These are phyloP conservation scores for Epinotia bilunana DNA, from an alignment of 2,888 invertebrate genomes.

Conservation along the genomic window DNA sequence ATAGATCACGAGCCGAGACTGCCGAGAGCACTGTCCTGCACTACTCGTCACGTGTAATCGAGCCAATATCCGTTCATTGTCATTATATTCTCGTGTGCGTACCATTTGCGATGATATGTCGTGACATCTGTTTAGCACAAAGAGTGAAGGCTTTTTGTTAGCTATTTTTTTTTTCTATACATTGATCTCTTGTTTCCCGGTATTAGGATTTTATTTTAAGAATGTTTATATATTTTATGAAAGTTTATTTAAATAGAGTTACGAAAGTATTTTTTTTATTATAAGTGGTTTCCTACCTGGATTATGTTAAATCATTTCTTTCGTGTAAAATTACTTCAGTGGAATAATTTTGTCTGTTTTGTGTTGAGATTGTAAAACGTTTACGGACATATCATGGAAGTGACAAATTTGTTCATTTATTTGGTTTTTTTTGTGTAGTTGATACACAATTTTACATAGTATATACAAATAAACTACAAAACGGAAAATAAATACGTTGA, in stretches of 20 bases:
- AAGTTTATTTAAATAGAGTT: constrained; percentile 32
- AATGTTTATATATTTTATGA: constrained; percentile 34
- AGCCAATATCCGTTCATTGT: too few species aligned
- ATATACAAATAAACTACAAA: background rate
- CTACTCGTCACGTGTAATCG: background rate
- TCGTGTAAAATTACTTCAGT: background rate
- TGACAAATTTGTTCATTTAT: background rate
- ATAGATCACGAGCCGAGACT: too few species aligned
- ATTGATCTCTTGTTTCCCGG: constrained; percentile 37
- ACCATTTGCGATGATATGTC: background rate
- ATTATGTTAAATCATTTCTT: background rate
- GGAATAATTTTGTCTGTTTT: background rate
- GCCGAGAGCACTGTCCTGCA: too few species aligned
- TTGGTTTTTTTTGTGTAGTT: background rate
- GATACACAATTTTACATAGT: background rate
- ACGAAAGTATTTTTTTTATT: constrained; percentile 5
- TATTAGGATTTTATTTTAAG: constrained; percentile 16
- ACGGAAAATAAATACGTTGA: background rate
- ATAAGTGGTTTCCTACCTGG: background rate
- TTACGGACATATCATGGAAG: constrained; percentile 23
- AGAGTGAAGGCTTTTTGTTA: constrained; percentile 21
- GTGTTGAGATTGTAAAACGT: constrained; percentile 6
- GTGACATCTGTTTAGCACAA: constrained; percentile 31
- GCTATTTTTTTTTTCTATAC: constrained; percentile 1
- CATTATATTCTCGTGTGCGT: background rate